A percentile compares a stretch with the other conserved stretches of the same genome.
phyloP scores from a whole-genome alignment of 2,797 vertebrate species.

The Threskiornis aethiopicus region DNA sequence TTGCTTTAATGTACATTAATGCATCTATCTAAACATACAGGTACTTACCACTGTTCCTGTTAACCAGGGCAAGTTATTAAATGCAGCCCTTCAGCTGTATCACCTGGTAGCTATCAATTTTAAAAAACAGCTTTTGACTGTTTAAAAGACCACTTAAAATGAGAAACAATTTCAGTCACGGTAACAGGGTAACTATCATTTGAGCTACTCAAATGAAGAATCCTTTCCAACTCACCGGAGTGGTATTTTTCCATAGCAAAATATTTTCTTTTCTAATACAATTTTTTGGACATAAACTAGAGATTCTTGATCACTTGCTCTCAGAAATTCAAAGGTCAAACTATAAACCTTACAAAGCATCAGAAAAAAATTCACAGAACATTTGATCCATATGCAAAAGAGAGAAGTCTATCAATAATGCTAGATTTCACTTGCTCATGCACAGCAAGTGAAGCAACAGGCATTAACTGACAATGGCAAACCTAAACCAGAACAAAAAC shows the following conservation, averaged over 20 bases:
- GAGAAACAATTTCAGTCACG: not conserved
- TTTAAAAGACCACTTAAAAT: not conserved
- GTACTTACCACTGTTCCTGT: not conserved
- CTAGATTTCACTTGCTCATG: not conserved
- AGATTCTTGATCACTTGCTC: not conserved
- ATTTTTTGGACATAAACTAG: not conserved
- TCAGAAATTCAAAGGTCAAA: not conserved
- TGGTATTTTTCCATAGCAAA: not conserved
- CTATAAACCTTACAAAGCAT: not conserved
- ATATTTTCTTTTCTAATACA: not conserved
- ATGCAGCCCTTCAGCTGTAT: not conserved
- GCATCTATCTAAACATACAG: not conserved
- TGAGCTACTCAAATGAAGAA: not conserved
- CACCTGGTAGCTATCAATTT: not conserved
- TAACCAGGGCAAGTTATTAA: not conserved
- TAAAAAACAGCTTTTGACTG: not conserved
- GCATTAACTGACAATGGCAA: not conserved
- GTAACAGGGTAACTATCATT: not conserved
- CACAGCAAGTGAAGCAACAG: not conserved
- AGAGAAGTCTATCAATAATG: not conserved
- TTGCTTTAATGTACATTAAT: not conserved
- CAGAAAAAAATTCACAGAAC: not conserved
- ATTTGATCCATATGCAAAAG: not conserved
- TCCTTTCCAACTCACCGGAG: not conserved
- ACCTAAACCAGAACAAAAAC: not conserved